Evolutionary conservation across 1,140 invertebrate genomes (phyloP).

Genomic region (Calephelis virginiensis): DNA sequence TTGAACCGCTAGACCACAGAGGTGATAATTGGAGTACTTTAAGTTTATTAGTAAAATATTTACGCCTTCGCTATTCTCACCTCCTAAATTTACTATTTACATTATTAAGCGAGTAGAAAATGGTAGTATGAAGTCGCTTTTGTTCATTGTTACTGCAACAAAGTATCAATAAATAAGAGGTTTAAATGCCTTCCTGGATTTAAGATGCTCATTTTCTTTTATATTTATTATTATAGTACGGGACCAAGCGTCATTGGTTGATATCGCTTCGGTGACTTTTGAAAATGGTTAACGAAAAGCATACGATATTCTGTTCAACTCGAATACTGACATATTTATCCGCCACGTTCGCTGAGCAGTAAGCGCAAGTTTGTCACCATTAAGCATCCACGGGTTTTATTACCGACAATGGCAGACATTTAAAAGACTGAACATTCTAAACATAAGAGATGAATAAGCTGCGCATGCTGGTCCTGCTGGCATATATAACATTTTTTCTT

Average conservation of each 20-base stretch:
- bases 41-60: not conserved
- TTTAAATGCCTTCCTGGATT: slow-evolving; percentile 5
- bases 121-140: not conserved
- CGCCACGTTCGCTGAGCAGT: no score
- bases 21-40: no score
- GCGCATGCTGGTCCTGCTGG: no score
- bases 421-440: no score
- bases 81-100: not conserved
- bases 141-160: slow-evolving; percentile 8
- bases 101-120: not conserved
- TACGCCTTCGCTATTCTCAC: no score
- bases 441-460: no score
- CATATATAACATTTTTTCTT: no score
- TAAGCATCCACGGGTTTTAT: no score
- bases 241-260: slow-evolving; percentile 1
- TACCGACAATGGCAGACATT: no score
- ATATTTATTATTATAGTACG: slow-evolving; percentile 13
- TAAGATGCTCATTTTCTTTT: slow-evolving; percentile 15
- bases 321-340: no score
- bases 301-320: not conserved
- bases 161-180: slow-evolving; percentile 11
- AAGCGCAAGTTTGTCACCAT: no score
- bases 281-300: not conserved
- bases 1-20: no score
- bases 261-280: not conserved